Evolutionary conservation across 2,113 vertebrate genomes (phyloP).

Genomic region (Oncorhynchus tshawytscha): DNA sequence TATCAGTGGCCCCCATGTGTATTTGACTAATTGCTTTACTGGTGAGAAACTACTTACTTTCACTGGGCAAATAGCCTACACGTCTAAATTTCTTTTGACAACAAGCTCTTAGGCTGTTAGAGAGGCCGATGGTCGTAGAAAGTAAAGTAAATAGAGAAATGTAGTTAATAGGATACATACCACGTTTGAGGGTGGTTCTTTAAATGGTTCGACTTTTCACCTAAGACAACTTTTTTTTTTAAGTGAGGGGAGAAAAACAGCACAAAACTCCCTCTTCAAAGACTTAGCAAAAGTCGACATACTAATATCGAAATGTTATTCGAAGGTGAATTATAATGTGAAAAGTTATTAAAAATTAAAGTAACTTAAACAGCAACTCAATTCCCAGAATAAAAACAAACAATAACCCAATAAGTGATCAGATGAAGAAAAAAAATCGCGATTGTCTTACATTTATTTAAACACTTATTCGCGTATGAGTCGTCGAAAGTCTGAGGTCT

Average conservation of each 20-base stretch:
- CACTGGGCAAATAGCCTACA: constrained; percentile 36
- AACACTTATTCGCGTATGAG: background rate
- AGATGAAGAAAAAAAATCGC: constrained; percentile 1
- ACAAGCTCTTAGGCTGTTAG: background rate
- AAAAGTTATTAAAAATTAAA: background rate
- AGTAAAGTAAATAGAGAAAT: background rate
- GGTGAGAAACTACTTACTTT: constrained; percentile 59
- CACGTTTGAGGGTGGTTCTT: constrained; percentile 25
- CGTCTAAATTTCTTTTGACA: constrained; percentile 22
- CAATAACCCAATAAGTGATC: background rate
- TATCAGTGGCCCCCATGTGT: constrained; percentile 37
- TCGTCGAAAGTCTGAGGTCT: constrained; percentile 20
- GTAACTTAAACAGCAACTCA: background rate
- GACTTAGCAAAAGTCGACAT: background rate
- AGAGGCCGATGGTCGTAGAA: background rate
- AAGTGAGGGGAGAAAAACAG: background rate
- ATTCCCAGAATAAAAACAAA: background rate
- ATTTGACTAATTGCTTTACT: constrained; percentile 52
- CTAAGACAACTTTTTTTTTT: background rate
- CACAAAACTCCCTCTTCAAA: background rate
- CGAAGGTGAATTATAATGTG: background rate
- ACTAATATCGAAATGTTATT: background rate
- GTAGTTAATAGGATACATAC: constrained; percentile 33
- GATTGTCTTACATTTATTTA: background rate
- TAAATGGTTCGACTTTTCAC: constrained; percentile 13